phyloP scores from a whole-genome alignment of 2,888 invertebrate species.

The Synergus laeviventris region DNA sequence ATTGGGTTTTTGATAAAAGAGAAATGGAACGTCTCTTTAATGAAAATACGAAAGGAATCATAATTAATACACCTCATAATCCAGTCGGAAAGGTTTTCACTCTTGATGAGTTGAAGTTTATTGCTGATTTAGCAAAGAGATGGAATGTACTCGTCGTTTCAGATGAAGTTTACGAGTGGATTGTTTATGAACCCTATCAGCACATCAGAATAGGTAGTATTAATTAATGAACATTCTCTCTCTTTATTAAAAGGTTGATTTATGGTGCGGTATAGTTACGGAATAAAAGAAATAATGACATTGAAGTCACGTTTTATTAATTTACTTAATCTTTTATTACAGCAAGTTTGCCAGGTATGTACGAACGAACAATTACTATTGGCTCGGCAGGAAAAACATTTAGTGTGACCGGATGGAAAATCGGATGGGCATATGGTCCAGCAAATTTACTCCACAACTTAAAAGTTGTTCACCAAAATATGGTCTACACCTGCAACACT shows the following conservation, averaged over 20 bases:
- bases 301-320: slow-evolving; percentile 22
- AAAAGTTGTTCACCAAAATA: slow-evolving; percentile 95
- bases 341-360: slow-evolving; percentile 97
- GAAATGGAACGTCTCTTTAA: slow-evolving; percentile 90
- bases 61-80: slow-evolving; percentile 99
- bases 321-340: slow-evolving; percentile 50
- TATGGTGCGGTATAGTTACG: too few species aligned
- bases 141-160: slow-evolving; percentile 94
- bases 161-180: slow-evolving; percentile 99
- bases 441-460: slow-evolving; percentile 86
- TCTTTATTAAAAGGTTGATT: not conserved
- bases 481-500: slow-evolving; percentile 93
- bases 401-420: slow-evolving; percentile 98
- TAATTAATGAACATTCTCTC: slow-evolving; percentile 5
- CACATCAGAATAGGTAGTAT: slow-evolving; percentile 92
- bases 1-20: slow-evolving; percentile 91
- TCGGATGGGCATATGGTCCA: slow-evolving; percentile 97
- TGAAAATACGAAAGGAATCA: slow-evolving; percentile 93
- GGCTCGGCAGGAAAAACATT: slow-evolving; percentile 99
- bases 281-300: slow-evolving; percentile 1
- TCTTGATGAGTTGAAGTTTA: slow-evolving; percentile 82
- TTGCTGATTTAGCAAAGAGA: slow-evolving; percentile 93
- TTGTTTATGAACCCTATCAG: slow-evolving; percentile 88
- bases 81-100: slow-evolving; percentile 95
- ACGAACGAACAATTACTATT: slow-evolving; percentile 97